Evolutionary conservation across 1,140 invertebrate genomes (phyloP), one percentile per base, ranked within the genome.

Genomic region (Brachionus paranguensis): DNA sequence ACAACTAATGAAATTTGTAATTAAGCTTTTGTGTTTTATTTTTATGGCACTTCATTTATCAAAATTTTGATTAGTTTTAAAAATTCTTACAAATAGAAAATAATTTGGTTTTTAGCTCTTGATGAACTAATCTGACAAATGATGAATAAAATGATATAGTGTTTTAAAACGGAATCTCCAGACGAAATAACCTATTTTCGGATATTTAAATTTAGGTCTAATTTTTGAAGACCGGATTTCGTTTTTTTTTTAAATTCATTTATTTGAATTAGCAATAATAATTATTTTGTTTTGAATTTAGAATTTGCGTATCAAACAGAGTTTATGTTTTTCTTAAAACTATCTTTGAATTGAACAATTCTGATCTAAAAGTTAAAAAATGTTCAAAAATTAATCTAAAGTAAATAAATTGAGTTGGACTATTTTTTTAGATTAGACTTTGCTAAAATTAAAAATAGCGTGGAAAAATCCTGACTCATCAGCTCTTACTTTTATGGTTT

Each of bases 41-140:
- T 68, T 68, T 68, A 68, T 68, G 33, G 33, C 65, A 37, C 29
- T 68, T 68, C 65, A 68, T 68, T 68, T 68, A 68, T 68, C 65
- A 68, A 68, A 68, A 68, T 33, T 33, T 60, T 33, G 14, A 33
- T 33, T 37, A 68, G 65, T 29, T 33, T 33, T 41, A 68, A 37
- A 68, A 14, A 14, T 29, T 68, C n/a, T 68, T 68, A 33, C 27
- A 68, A 12, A 33, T 27, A 33, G 27, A 68, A 33, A 29, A 37
- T 68, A 68, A 68, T 68, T 33, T 68, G 12, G 65, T 33, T 33
- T 68, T 10, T 60, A 10, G 8, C n/a, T 47, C 45, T 47, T 20
- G 10, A 60, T 60, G 53, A 60, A 60, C 53, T 60, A 60, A 60
- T 60, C 53, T 60, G 53, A 60, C 53, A 60, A 60, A 60, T 60